phyloP scores from a whole-genome alignment of 2,888 invertebrate genomes.

The Cacoxenus indagator region DNA sequence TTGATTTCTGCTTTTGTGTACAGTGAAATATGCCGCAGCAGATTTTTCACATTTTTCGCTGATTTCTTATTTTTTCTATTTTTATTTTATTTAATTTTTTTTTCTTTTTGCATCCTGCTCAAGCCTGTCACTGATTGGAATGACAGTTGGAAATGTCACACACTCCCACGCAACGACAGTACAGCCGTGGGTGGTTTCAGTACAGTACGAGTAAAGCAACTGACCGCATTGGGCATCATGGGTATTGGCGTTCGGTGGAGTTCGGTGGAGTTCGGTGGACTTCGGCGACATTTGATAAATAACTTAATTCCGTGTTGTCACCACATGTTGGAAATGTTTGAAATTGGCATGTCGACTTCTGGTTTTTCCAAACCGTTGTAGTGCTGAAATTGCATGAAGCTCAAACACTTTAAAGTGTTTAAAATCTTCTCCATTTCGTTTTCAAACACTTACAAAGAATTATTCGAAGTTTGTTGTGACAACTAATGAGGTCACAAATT shows the following conservation, averaged over 20 bases:
- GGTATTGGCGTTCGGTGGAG: constrained; percentile 16
- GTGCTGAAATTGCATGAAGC: too few species aligned
- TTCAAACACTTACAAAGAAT: background rate
- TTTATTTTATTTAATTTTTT: background rate
- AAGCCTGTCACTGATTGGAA: constrained; percentile 10
- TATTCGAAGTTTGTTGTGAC: too few species aligned
- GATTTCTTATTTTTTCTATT: too few species aligned
- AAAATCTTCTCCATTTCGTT: constrained; percentile 26
- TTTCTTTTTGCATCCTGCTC: background rate
- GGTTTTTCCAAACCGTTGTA: constrained; percentile 31
- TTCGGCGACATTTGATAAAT: constrained; percentile 55
- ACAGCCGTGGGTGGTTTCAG: background rate
- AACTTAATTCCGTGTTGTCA: constrained; percentile 58
- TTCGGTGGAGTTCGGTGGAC: constrained; percentile 24
- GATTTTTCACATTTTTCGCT: constrained; percentile 11
- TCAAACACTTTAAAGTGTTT: constrained; percentile 28
- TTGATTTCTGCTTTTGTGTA: constrained; percentile 53
- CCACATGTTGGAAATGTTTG: constrained; percentile 48
- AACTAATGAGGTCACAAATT: too few species aligned
- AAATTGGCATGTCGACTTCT: constrained; percentile 21
- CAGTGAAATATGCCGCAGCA: constrained; percentile 48
- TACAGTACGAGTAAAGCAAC: background rate
- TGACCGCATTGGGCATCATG: constrained; percentile 2
- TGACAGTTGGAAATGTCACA: constrained; percentile 14
- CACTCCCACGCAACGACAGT: constrained; percentile 2